A percentile compares a stretch with the other conserved stretches of the same genome.
phyloP scores from a whole-genome alignment of 30 jellyfish, hydroid and myxozoan genomes.

The Clytia hemisphaerica region DNA sequence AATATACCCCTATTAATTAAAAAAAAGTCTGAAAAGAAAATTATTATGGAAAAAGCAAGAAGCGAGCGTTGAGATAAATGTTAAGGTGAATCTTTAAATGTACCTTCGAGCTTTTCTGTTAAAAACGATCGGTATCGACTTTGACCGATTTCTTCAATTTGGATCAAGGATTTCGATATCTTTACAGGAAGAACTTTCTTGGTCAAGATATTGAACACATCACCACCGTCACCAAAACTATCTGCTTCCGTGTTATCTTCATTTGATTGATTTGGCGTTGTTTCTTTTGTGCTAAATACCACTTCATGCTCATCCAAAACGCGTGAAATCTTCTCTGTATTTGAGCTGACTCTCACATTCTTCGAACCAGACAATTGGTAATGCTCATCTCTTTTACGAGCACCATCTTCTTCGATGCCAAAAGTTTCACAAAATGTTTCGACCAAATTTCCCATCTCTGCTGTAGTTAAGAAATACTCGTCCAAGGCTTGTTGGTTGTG shows the following conservation, averaged over 20 bases:
- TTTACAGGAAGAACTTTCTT: not conserved
- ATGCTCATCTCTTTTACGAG: not conserved
- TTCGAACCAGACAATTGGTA: constrained; percentile 1
- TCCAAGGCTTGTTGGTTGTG: not conserved
- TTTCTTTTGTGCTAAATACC: no score
- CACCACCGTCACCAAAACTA: not conserved
- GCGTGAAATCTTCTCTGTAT: not conserved
- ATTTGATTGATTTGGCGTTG: no score
- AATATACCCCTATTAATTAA: no score
- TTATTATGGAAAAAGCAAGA: no score
- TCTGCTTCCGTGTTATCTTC: no score
- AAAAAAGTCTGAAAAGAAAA: no score
- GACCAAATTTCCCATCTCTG: not conserved
- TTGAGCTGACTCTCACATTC: not conserved
- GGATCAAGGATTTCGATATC: not conserved
- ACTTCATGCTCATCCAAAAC: not conserved
- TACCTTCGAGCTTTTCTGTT: not conserved
- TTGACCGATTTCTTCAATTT: not conserved
- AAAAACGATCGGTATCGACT: no score
- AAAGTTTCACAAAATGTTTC: not conserved
- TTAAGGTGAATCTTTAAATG: no score
- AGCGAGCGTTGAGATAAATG: no score
- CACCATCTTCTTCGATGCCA: not conserved
- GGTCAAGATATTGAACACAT: not conserved
- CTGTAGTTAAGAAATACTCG: not conserved